These are phyloP conservation scores for Actinia tenebrosa DNA, from an alignment of 64 coral and sea anemone genomes.

Conservation along the genomic window DNA sequence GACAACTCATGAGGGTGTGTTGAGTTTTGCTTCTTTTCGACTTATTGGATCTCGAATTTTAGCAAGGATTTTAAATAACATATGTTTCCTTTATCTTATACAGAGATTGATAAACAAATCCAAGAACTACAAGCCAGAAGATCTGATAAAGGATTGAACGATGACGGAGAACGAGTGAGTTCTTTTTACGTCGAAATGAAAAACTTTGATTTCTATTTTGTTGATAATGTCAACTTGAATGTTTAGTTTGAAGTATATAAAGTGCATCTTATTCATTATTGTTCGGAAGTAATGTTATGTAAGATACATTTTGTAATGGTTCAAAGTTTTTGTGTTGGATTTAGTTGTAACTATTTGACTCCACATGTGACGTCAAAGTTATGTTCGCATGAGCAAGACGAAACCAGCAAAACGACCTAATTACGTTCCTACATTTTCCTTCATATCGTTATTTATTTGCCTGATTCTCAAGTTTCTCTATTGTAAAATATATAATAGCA, in stretches of 20 bases:
- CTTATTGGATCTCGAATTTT: not conserved
- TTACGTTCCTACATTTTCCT: no score
- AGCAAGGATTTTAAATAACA: not conserved
- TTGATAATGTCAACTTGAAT: not conserved
- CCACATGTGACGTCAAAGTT: not conserved
- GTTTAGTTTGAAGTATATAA: not conserved
- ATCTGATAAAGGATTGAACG: conserved; percentile 28
- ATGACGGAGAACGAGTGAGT: conserved; percentile 25
- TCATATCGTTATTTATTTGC: no score
- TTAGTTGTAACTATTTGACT: not conserved
- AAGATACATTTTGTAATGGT: not conserved
- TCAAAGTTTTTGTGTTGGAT: not conserved
- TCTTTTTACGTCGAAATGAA: conserved; percentile 22
- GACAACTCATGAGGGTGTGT: conserved; percentile 50
- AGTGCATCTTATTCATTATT: not conserved
- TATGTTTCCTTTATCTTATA: not conserved
- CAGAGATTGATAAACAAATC: conserved; percentile 60
- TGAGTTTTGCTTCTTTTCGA: not conserved
- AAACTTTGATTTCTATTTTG: not conserved
- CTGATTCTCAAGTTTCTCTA: no score
- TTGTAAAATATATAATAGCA: no score
- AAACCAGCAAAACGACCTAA: no score
- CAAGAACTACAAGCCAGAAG: conserved; percentile 56
- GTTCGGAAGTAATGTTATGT: not conserved
- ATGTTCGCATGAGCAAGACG: not conserved